Evolutionary conservation across 2,797 vertebrate species (phyloP), one percentile per base, ranked within the genome.

Genomic region (Babyrousa celebensis): DNA sequence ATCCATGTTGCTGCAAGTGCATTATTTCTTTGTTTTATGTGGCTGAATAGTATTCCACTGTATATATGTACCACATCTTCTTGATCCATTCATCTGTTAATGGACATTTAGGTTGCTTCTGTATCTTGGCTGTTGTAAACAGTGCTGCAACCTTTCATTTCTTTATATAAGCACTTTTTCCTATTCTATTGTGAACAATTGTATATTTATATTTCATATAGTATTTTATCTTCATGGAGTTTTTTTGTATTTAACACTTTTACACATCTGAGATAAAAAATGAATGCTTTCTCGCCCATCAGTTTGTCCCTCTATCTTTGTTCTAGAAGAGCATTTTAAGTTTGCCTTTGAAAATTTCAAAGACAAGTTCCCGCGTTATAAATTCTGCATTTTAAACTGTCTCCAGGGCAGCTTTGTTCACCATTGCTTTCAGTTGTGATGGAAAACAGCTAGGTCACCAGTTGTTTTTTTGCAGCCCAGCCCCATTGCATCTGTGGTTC

Each of bases 291-390:
- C 23, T 40, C 89, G 18, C 48, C 74, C 54, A 48, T 85, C 56
- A 36, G 11, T 89, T 65, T 70, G 29, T 84, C 62, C 68, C 60
- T 67, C 83, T 85, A 29, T 65, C 48, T 82, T 78, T 56, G 63
- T 65, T 71, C 29, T 85, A 54, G 56, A 86, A 85, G 65, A 78
- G 4, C 3, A 14, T 82, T 80, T 77, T 20, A 60, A 68, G 71
- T 80, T 70, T 52, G 36, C 29, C 75, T 90, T 40, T 93, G 80
- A 74, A 65, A 25, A 43, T 84, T 77, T 78, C 85, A 65, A 56
- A 78, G 58, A 60, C 27, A 71, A 21, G 16, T 71, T 77, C 25
- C 52, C 79, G 10, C 11, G 5, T 72, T 48, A 54, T 58, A 56
- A 72, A 79, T 88, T 43, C 21, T 72, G 5, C 32, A n/a, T 79